Base-by-base conservation (phyloP, 2,888 invertebrate genomes). In the Lissonota sp. region DNA sequence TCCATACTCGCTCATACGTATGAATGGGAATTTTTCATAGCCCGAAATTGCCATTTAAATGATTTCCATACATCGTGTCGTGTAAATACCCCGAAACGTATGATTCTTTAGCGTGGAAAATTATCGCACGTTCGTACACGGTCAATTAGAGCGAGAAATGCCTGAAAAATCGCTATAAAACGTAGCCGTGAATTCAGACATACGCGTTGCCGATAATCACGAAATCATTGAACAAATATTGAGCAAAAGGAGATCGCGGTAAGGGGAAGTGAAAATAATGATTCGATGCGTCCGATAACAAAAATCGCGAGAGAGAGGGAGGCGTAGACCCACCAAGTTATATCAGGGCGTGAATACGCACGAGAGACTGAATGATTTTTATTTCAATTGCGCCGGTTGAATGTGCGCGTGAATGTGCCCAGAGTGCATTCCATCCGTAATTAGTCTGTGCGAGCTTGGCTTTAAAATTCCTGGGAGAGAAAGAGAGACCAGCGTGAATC, bases 181-280 rank as follows among this genome's bases (percentile, higher is more conserved):
- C 8, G 12, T 44, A 42, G 44, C 46, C 49, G 26, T 40, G 51
- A 73, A 69, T 40, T 73, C 46, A 49, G 55, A 67, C 66, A 42
- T 26, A 26, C 51, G 58, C 63, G 8, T 67, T 57, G 44, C 74
- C 76, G 63, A 80, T 73, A 77, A 81, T 74, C 66, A 58, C 37
- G 53, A 78, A 77, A 78, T 81, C 80, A 81, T 69, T 60, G 60
- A 81, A 55, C 69, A 60, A 81, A 74, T 74, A 74, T 66, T 40
- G 53, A 39, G 49, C 63, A 58, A 46, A 58, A 66, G 49, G 37
- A 55, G 44, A 57, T 49, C 46, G 37, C 6, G 40, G 49, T 16
- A 63, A 58, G 57, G 57, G 55, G 44, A 62, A 72, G 67, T 67
- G 78, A 44, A 78, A 78, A 78, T 81, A 55, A 81, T 78, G 73